phyloP scores from a whole-genome alignment of 2,113 vertebrate genomes.

The Nesoenas mayeri region DNA sequence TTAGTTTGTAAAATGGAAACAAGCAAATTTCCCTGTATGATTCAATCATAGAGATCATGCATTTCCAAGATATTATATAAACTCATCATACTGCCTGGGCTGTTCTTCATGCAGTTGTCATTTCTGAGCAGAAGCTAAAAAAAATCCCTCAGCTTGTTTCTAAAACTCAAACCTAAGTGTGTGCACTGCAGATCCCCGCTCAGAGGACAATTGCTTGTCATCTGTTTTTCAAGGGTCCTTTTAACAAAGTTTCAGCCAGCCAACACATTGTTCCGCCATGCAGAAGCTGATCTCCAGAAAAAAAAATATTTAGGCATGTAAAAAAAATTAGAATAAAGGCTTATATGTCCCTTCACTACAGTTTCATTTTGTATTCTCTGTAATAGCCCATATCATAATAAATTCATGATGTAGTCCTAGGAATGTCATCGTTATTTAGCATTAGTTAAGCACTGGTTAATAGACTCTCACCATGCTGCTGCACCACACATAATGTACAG shows the following conservation, averaged over 20 bases:
- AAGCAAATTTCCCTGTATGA: neutral
- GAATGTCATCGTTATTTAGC: constrained; percentile 68
- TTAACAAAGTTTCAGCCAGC: neutral
- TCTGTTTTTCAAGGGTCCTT: constrained; percentile 32
- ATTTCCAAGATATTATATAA: constrained; percentile 12
- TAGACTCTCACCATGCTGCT: neutral
- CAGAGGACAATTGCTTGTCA: neutral
- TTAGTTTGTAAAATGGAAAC: neutral
- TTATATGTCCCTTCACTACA: constrained; percentile 21
- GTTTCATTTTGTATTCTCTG: constrained; percentile 57
- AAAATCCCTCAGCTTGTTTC: constrained; percentile 19
- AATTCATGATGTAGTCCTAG: constrained; percentile 65
- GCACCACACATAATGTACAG: neutral
- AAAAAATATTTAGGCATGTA: constrained; percentile 1
- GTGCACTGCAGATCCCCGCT: neutral
- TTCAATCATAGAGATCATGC: neutral
- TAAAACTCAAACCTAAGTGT: neutral
- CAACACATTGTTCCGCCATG: constrained; percentile 1
- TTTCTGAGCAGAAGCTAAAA: constrained; percentile 25
- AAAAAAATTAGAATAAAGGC: constrained; percentile 15
- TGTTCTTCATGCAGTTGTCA: neutral
- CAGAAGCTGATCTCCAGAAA: constrained; percentile 37
- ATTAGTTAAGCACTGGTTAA: constrained; percentile 56
- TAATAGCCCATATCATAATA: constrained; percentile 64
- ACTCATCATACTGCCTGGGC: neutral